A percentile compares a stretch with the other conserved stretches of the same genome.
These are phyloP conservation scores for Macrosoma leucophasiata DNA, from an alignment of 2,888 invertebrate genomes.

Conservation along the genomic window DNA sequence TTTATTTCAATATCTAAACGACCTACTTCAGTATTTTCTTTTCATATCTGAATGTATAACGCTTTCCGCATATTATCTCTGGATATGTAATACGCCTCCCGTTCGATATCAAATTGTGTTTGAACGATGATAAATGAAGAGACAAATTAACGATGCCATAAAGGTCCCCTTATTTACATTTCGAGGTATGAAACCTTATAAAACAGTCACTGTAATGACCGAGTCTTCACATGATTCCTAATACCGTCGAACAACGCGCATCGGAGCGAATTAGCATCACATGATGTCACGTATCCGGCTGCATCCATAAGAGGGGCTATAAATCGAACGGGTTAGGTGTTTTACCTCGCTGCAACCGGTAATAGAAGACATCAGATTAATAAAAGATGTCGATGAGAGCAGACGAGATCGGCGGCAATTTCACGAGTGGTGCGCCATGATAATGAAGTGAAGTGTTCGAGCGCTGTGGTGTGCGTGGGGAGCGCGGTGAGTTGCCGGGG, in stretches of 20 bases:
- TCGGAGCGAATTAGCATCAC: constrained; percentile 57
- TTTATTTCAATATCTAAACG: no score
- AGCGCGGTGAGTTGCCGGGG: constrained; percentile 26
- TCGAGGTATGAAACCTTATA: constrained; percentile 26
- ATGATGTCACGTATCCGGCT: constrained; percentile 66
- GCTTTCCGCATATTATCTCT: no score
- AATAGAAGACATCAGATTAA: constrained; percentile 62
- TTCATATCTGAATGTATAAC: no score
- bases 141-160: constrained; percentile 27
- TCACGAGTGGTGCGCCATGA: constrained; percentile 62
- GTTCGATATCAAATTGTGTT: constrained; percentile 24
- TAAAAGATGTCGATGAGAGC: constrained; percentile 52
- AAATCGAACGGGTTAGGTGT: constrained; percentile 57
- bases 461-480: constrained; percentile 55
- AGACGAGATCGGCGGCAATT: constrained; percentile 63
- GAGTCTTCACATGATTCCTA: constrained; percentile 31
- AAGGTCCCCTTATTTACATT: constrained; percentile 25
- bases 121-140: constrained; percentile 19
- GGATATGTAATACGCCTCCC: no score
- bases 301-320: constrained; percentile 51
- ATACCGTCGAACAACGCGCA: constrained; percentile 38
- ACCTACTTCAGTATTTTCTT: no score
- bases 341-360: constrained; percentile 58
- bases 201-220: constrained; percentile 35
- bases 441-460: constrained; percentile 68